Conservation (phyloP, 2,797 vertebrate genomes). For the Todus mexicanus region DNA sequence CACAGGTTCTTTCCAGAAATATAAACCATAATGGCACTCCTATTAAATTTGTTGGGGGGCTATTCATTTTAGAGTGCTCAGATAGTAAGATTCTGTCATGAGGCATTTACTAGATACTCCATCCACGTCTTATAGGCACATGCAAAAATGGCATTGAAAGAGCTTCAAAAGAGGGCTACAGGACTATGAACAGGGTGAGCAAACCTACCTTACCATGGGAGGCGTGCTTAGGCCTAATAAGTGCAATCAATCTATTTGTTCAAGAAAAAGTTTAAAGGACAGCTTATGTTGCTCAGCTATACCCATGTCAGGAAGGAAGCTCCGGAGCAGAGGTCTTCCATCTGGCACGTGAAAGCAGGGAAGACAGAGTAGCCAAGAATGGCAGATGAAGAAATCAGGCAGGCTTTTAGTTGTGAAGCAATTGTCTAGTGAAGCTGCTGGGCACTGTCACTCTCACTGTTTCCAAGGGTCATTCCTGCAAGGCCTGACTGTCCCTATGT, state of each 20-base stretch:
- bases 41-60: not conserved
- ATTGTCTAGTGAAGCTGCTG: not conserved
- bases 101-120: not conserved
- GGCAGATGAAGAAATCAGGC: not conserved
- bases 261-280: not conserved
- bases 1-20: not conserved
- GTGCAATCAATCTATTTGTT: not conserved
- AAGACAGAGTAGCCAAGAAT: not conserved
- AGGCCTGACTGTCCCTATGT: not conserved
- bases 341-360: not conserved
- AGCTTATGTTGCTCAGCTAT: not conserved
- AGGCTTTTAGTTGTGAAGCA: not conserved
- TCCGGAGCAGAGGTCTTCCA: not conserved
- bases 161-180: not conserved
- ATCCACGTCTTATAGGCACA: not conserved
- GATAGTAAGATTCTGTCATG: not conserved
- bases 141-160: not conserved
- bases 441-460: not conserved
- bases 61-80: not conserved
- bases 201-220: not conserved
- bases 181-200: not conserved
- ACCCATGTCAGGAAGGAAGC: not conserved
- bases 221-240: not conserved
- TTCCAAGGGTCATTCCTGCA: not conserved
- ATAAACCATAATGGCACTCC: not conserved